These are phyloP conservation scores for Eupithecia abbreviata DNA, from an alignment of 2,888 invertebrate species.

Conservation along the genomic window DNA sequence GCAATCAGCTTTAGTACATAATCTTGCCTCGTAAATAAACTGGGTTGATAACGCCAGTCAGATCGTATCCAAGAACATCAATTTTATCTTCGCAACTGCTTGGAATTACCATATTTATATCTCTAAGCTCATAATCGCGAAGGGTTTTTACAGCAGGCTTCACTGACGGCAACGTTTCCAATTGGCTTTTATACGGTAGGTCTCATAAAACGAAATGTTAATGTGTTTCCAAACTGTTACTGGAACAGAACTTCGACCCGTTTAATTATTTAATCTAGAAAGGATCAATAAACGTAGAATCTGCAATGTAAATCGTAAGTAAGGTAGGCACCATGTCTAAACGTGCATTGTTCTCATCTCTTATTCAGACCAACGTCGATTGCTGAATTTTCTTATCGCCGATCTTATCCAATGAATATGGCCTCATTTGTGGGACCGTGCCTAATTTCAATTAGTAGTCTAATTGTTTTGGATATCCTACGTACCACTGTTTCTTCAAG, in stretches of 20 bases:
- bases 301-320: slow-evolving; percentile 1
- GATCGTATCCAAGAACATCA: slow-evolving; percentile 14
- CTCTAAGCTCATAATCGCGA: slow-evolving; percentile 18
- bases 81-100: slow-evolving; percentile 18
- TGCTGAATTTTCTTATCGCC: slow-evolving; percentile 3
- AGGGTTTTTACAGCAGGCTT: slow-evolving; percentile 20
- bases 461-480: neutral
- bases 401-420: neutral
- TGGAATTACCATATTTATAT: slow-evolving; percentile 27
- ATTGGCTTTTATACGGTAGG: slow-evolving; percentile 13
- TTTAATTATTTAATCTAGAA: slow-evolving; percentile 12
- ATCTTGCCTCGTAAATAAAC: slow-evolving; percentile 7
- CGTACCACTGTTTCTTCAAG: neutral
- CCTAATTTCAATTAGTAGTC: neutral
- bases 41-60: slow-evolving; percentile 10
- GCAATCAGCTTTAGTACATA: slow-evolving; percentile 9
- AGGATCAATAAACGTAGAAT: slow-evolving; percentile 7
- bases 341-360: neutral
- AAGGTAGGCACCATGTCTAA: neutral
- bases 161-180: slow-evolving; percentile 11
- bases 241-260: slow-evolving; percentile 3
- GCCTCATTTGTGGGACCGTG: neutral
- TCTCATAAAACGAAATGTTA: slow-evolving; percentile 16
- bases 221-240: slow-evolving; percentile 10
- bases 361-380: slow-evolving; percentile 2